Evolutionary conservation across 2,797 vertebrate species (phyloP).

Genomic region (Takifugu rubripes): DNA sequence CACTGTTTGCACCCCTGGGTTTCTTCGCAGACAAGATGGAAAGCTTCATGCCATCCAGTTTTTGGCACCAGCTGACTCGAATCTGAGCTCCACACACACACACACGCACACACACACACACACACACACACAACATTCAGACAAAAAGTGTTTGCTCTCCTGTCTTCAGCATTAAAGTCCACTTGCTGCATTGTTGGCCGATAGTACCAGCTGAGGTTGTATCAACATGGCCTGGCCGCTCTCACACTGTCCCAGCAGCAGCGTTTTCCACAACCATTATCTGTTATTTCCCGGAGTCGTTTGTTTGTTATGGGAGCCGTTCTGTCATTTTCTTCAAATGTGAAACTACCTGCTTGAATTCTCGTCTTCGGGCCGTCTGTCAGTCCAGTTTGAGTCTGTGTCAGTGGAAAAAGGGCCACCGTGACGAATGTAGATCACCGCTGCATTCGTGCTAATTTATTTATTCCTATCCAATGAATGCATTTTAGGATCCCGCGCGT

Average conservation of each 20-base stretch:
- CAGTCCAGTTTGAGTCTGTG: too few relatives aligned
- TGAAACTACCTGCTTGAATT: too few relatives aligned
- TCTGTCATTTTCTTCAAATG: conserved; percentile 1
- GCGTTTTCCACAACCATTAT: conserved; percentile 8
- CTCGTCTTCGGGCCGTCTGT: too few relatives aligned
- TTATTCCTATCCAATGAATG: conserved; percentile 3
- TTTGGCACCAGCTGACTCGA: conserved; percentile 80
- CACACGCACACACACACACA: conserved; percentile 32
- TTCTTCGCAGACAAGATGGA: conserved; percentile 83
- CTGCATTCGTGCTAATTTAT: background rate
- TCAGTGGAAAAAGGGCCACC: too few relatives aligned
- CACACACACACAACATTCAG: conserved; percentile 35
- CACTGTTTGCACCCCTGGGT: conserved; percentile 80
- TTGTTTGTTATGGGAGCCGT: conserved; percentile 22
- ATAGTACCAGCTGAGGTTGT: conserved; percentile 67
- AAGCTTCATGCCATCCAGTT: conserved; percentile 82
- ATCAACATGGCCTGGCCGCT: conserved; percentile 61
- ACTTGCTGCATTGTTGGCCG: conserved; percentile 63
- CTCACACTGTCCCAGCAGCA: conserved; percentile 44
- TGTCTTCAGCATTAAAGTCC: conserved; percentile 71
- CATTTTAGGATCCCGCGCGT: too few relatives aligned
- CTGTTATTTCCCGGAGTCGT: conserved; percentile 44
- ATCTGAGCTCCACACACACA: conserved; percentile 64
- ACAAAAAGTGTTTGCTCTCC: conserved; percentile 70
- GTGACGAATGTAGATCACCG: too few relatives aligned